Evolutionary conservation across 2,797 vertebrate genomes (phyloP), one percentile per base, ranked within the genome.

Genomic region (Cygnus olor): DNA sequence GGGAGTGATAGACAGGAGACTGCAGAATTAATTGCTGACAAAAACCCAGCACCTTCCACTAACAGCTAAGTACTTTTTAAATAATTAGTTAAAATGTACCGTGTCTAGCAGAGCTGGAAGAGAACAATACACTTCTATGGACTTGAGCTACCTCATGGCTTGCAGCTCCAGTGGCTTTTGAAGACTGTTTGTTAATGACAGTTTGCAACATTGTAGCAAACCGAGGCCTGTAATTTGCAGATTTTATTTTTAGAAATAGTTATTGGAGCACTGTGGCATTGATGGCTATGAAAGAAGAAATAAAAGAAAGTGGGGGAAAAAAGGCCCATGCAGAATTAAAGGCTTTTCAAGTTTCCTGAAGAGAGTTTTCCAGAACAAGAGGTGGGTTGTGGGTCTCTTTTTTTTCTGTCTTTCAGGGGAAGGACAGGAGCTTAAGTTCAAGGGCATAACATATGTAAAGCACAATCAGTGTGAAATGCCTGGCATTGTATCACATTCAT

Each of bases 231-330:
- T 95, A 96, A 96, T 97, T 96, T 96, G 53, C n/a, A 86, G 73
- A 69, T 80, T 91, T 94, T 96, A 96, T 96, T 97, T 98, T 97
- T 97, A 96, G 93, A 91, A 84, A 88, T 86, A 72, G 42, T 95
- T 90, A 94, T 88, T 95, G 89, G 66, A 96, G 79, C 47, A 76
- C 77, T 89, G 78, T 60, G 82, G 72, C 51, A 93, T 85, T 94
- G 74, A 95, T 24, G 28, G 68, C 53, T 93, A 51, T 78, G 78
- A 90, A 94, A 96, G 57, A 92, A 84, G 51, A 84, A 96, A 86
- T 65, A 85, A 93, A 85, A 68, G 51, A 73, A 86, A 72, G n/a
- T 19, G 42, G 68, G 65, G 10, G 51, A 79, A 42, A 85, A 90
- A 93, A 57, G 74, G 65, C 65, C 77, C 76, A 63, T 73, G 65